Percentiles rank a stretch among this genome's conserved stretches.
Conservation (phyloP, 2,113 vertebrate genomes). For the Bothrops jararaca region DNA sequence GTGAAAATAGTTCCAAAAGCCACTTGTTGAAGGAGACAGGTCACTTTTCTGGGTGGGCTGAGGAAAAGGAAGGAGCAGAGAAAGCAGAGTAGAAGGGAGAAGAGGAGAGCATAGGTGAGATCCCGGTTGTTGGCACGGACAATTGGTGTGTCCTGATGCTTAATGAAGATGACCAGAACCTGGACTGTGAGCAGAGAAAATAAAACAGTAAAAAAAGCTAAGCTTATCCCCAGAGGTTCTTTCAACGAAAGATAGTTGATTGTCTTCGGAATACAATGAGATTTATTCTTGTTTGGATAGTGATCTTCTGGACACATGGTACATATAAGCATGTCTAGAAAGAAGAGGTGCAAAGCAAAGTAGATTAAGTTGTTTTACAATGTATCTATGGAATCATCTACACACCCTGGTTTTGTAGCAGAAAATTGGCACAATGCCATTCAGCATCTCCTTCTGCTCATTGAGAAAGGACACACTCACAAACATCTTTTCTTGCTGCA, state of each 20-base stretch:
- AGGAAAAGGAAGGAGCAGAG: conserved; percentile 25
- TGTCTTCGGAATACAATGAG: too few species aligned
- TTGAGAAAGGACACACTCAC: background rate
- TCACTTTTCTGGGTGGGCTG: background rate
- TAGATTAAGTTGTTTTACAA: background rate
- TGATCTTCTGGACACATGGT: background rate
- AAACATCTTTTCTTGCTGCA: too few species aligned
- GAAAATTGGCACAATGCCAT: background rate
- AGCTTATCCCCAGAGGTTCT: conserved; percentile 6
- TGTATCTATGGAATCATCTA: background rate
- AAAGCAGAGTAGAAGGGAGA: conserved; percentile 28
- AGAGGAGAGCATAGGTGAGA: conserved; percentile 25
- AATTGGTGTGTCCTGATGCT: conserved; percentile 22
- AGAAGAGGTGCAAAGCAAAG: background rate
- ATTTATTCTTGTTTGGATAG: too few species aligned
- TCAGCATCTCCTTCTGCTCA: background rate
- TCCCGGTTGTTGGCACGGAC: conserved; percentile 38
- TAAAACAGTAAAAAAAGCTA: background rate
- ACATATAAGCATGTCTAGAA: background rate
- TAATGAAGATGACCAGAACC: conserved; percentile 23
- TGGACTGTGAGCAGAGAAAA: conserved; percentile 14
- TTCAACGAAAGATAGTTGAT: too few species aligned
- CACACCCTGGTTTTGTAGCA: background rate
- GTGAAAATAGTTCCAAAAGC: conserved; percentile 34
- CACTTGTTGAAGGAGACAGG: conserved; percentile 19